These are phyloP conservation scores for Caenorhabditis japonica DNA, from an alignment of 2,888 invertebrate species.

Conservation along the genomic window DNA sequence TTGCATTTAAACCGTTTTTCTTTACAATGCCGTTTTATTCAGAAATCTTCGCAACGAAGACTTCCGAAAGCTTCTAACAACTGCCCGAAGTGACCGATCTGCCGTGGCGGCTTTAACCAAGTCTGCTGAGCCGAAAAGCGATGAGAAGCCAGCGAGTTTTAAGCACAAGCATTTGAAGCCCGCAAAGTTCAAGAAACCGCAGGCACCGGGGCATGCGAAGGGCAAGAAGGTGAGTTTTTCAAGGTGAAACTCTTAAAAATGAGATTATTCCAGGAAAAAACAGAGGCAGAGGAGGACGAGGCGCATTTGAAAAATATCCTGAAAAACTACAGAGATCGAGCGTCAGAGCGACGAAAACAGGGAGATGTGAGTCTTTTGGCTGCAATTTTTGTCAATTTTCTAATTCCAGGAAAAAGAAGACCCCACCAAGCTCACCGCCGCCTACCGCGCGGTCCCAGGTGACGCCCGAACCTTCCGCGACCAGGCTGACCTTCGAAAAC, in stretches of 20 bases:
- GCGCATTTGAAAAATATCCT: conserved; percentile 71
- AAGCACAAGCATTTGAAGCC: conserved; percentile 53
- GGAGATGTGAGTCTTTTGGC: conserved; percentile 55
- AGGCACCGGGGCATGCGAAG: conserved; percentile 30
- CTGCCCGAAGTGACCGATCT: conserved; percentile 52
- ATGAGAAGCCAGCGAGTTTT: conserved; percentile 46
- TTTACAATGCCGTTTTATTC: conserved; percentile 1
- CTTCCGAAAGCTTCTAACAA: conserved; percentile 72
- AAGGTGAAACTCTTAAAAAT: conserved; percentile 14
- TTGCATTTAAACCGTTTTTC: neutral
- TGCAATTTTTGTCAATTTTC: neutral
- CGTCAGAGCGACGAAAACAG: conserved; percentile 74
- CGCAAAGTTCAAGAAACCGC: conserved; percentile 50
- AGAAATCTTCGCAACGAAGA: conserved; percentile 71
- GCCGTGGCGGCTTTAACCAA: conserved; percentile 31
- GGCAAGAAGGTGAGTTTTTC: conserved; percentile 16
- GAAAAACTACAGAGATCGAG: conserved; percentile 78
- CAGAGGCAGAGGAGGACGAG: conserved; percentile 71
- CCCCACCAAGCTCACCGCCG: conserved; percentile 81
- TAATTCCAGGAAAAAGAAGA: conserved; percentile 41
- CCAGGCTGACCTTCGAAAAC: conserved; percentile 92
- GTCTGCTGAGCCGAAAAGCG: conserved; percentile 15
- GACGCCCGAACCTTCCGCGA: conserved; percentile 81
- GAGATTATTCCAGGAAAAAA: conserved; percentile 55
- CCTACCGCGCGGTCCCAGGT: conserved; percentile 93